phyloP scores from a whole-genome alignment of 2,797 vertebrate species.

The Poeciliopsis turneri region DNA sequence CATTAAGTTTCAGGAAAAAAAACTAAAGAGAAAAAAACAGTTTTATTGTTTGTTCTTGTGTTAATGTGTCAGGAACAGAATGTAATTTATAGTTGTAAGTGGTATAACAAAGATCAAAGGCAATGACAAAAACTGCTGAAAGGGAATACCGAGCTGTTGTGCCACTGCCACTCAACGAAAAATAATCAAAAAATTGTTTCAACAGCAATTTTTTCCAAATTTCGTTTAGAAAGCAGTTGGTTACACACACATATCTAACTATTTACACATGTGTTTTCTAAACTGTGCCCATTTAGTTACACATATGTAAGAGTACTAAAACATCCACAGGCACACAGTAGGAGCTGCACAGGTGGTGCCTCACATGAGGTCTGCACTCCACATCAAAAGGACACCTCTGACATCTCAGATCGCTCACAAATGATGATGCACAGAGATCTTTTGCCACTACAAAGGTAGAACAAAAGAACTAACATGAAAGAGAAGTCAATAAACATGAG shows the following conservation, averaged over 20 bases:
- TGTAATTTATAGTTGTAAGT: neutral
- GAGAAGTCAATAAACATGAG: slow-evolving; percentile 99
- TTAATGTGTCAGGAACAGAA: neutral
- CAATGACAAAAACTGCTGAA: neutral
- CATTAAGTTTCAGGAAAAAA: neutral
- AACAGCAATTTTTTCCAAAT: slow-evolving; percentile 52
- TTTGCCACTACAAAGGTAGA: slow-evolving; percentile 99
- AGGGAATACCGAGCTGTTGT: neutral
- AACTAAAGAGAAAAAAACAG: neutral
- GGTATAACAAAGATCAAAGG: neutral
- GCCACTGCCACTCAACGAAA: neutral
- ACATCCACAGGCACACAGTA: slow-evolving; percentile 39
- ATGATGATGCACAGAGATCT: slow-evolving; percentile 97
- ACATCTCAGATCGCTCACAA: slow-evolving; percentile 98
- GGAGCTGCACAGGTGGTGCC: slow-evolving; percentile 83
- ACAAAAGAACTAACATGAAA: slow-evolving; percentile 99
- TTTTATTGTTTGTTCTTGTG: neutral
- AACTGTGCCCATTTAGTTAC: slow-evolving; percentile 55
- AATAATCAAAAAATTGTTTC: slow-evolving; percentile 25
- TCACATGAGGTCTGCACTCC: slow-evolving; percentile 89
- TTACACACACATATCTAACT: slow-evolving; percentile 43
- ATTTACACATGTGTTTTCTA: slow-evolving; percentile 30
- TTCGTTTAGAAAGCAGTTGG: slow-evolving; percentile 54
- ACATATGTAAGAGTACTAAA: slow-evolving; percentile 38
- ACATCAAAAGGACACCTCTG: slow-evolving; percentile 99